These are phyloP conservation scores for Protonemura montana DNA, from an alignment of 2,888 invertebrate genomes.

Conservation along the genomic window DNA sequence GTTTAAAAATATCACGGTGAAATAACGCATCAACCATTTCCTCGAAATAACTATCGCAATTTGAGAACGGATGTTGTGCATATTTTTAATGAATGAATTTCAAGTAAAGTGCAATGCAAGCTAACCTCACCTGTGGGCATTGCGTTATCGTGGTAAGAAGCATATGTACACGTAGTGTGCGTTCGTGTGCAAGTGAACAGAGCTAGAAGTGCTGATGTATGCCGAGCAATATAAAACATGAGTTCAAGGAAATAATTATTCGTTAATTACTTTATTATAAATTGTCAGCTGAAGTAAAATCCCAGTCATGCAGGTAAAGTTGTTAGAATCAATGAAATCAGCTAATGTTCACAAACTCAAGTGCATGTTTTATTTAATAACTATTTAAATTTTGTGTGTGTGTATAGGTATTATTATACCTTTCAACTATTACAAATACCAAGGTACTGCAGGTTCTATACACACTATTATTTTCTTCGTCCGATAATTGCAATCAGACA, in stretches of 20 bases:
- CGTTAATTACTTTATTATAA: neutral
- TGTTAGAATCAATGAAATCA: neutral
- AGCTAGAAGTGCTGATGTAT: neutral
- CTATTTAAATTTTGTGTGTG: neutral
- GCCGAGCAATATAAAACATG: neutral
- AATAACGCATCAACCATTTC: neutral
- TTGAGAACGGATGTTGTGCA: neutral
- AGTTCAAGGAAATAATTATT: neutral
- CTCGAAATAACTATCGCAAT: neutral
- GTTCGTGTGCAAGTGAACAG: no score
- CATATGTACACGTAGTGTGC: no score
- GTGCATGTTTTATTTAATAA: no score
- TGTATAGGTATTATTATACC: no score
- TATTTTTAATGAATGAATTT: neutral
- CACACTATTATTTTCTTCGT: neutral
- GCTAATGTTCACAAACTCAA: neutral
- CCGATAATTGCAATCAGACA: neutral
- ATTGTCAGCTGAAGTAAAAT: neutral
- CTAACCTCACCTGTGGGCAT: neutral
- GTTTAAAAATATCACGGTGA: neutral
- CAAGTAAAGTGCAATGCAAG: neutral
- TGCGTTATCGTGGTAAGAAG: neutral
- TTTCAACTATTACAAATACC: no score
- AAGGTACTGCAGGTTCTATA: no score
- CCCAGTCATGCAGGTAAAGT: neutral